A percentile compares a stretch with the other conserved stretches of the same genome.
These are phyloP conservation scores for Lasioglossum albipes DNA, from an alignment of 1,140 invertebrate genomes.

Conservation along the genomic window DNA sequence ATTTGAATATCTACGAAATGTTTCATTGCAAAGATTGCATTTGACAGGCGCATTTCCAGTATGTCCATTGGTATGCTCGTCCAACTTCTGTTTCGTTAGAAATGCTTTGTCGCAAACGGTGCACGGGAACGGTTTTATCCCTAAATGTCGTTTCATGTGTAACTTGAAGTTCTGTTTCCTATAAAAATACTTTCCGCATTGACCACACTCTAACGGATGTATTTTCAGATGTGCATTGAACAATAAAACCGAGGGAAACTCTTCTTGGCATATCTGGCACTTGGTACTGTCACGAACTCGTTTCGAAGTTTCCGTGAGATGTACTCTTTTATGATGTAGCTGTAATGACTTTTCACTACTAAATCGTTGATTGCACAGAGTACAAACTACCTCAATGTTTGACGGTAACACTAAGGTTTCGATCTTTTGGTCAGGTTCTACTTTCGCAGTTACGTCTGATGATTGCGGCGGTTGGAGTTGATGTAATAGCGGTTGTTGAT, in stretches of 20 bases:
- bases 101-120: slow-evolving; percentile 90
- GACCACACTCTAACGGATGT: slow-evolving; percentile 89
- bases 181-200: slow-evolving; percentile 89
- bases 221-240: slow-evolving; percentile 87
- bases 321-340: slow-evolving; percentile 80
- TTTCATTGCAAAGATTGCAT: slow-evolving; percentile 89
- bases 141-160: slow-evolving; percentile 89
- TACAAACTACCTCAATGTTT: slow-evolving; percentile 70
- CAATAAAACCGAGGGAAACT: slow-evolving; percentile 82
- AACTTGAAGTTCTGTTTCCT: slow-evolving; percentile 86
- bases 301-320: slow-evolving; percentile 70
- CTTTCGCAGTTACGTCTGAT: slow-evolving; percentile 59
- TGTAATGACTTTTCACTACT: slow-evolving; percentile 78
- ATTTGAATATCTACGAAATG: slow-evolving; percentile 92
- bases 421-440: slow-evolving; percentile 71
- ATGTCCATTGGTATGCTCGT: slow-evolving; percentile 90
- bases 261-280: slow-evolving; percentile 83
- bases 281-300: slow-evolving; percentile 77
- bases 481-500: slow-evolving; percentile 74
- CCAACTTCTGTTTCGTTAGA: slow-evolving; percentile 87
- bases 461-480: slow-evolving; percentile 75
- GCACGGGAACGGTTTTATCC: slow-evolving; percentile 88
- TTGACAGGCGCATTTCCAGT: slow-evolving; percentile 90
- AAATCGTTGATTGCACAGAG: slow-evolving; percentile 75
- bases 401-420: slow-evolving; percentile 66